Conservation (phyloP, 2,113 vertebrate species). For the Myanophis thanlyinensis region DNA sequence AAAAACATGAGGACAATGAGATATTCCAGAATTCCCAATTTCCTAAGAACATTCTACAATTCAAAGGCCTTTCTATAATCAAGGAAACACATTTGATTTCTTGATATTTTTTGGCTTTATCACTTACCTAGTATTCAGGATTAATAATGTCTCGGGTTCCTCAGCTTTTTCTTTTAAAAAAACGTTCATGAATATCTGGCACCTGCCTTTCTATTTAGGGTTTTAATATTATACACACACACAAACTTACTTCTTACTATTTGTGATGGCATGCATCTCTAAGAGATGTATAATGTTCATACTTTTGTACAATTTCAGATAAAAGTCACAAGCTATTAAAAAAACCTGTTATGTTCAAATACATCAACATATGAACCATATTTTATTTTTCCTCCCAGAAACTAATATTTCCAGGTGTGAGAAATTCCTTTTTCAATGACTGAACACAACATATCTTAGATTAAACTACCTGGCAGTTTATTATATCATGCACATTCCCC, state of each 20-base stretch:
- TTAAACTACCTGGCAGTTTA: neutral
- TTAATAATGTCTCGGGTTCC: no score
- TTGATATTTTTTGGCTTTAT: no score
- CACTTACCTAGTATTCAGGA: no score
- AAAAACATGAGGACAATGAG: no score
- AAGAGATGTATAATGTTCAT: neutral
- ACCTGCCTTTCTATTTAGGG: neutral
- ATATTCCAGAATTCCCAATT: no score
- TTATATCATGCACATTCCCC: neutral
- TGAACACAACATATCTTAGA: neutral
- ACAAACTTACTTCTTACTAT: neutral
- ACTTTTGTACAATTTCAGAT: neutral
- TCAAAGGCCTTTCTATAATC: no score
- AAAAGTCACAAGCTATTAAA: neutral
- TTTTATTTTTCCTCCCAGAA: neutral
- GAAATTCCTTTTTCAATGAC: neutral
- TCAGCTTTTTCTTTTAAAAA: no score
- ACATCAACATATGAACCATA: neutral
- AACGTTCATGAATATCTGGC: no score
- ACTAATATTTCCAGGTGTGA: neutral
- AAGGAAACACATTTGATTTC: no score
- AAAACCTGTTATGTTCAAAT: neutral
- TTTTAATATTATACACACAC: neutral
- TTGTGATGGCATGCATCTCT: neutral
- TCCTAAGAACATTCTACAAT: no score